These are phyloP conservation scores for Drosophila gaucha DNA, from an alignment of 2,888 invertebrate genomes.

Conservation along the genomic window DNA sequence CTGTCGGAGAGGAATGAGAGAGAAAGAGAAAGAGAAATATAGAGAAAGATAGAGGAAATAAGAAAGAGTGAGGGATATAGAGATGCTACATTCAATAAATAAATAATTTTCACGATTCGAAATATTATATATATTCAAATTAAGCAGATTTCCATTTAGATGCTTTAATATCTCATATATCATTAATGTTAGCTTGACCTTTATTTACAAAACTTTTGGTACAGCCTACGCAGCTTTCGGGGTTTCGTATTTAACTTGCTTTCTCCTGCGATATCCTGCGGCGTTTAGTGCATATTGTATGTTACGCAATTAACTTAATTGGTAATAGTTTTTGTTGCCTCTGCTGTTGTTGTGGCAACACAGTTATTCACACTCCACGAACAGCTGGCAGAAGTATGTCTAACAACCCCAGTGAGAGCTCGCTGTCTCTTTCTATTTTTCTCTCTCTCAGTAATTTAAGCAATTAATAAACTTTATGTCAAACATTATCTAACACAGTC, in stretches of 20 bases:
- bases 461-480: conserved; percentile 74
- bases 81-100: too few relatives aligned
- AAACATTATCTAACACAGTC: conserved; percentile 74
- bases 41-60: too few relatives aligned
- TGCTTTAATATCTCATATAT: too few relatives aligned
- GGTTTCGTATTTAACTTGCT: conserved; percentile 1
- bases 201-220: neutral
- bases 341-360: conserved; percentile 52
- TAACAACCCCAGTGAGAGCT: conserved; percentile 42
- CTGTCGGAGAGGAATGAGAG: too few relatives aligned
- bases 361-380: conserved; percentile 29
- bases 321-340: conserved; percentile 64
- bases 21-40: too few relatives aligned
- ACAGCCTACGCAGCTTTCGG: conserved; percentile 23
- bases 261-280: conserved; percentile 54
- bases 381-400: conserved; percentile 1
- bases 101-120: too few relatives aligned
- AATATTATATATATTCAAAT: too few relatives aligned
- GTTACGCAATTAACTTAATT: conserved; percentile 75
- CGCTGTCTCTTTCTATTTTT: conserved; percentile 15
- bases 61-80: too few relatives aligned
- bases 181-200: too few relatives aligned
- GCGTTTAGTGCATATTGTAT: conserved; percentile 62
- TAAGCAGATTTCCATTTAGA: too few relatives aligned
- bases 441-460: conserved; percentile 64